These are phyloP conservation scores for Amblyopsis rosae DNA, from an alignment of 2,113 vertebrate species.

Conservation along the genomic window DNA sequence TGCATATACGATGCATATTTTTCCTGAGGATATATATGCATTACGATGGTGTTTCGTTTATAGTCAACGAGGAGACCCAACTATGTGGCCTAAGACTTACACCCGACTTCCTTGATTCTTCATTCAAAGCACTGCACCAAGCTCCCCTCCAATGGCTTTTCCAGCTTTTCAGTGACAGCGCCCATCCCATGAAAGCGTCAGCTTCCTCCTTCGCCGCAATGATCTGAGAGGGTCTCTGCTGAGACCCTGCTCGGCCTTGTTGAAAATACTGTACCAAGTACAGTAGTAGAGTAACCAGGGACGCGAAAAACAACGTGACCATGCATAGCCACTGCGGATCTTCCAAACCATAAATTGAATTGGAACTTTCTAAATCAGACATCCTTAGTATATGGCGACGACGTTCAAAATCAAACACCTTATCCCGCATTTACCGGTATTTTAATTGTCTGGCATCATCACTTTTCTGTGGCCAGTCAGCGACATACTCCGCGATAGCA, in stretches of 20 bases:
- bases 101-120: constrained; percentile 72
- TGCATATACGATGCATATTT: no score
- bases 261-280: constrained; percentile 82
- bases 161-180: constrained; percentile 87
- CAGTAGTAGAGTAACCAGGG: constrained; percentile 76
- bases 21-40: not conserved
- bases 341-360: constrained; percentile 60
- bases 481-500: constrained; percentile 13
- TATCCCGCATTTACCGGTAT: constrained; percentile 8
- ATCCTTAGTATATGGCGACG: constrained; percentile 67
- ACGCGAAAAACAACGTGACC: constrained; percentile 80
- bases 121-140: constrained; percentile 84
- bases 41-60: not conserved
- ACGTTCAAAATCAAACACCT: constrained; percentile 26
- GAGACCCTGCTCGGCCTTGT: constrained; percentile 33
- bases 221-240: constrained; percentile 13
- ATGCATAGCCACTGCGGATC: constrained; percentile 83
- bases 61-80: not conserved
- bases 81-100: constrained; percentile 70
- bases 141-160: constrained; percentile 83
- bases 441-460: constrained; percentile 24
- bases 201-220: constrained; percentile 68
- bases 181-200: constrained; percentile 83
- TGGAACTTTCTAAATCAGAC: constrained; percentile 73
- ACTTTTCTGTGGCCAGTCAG: constrained; percentile 1